Percentiles rank a stretch among this genome's conserved stretches.
Evolutionary conservation across 1,140 invertebrate species (phyloP).

Genomic region (Calephelis virginiensis): DNA sequence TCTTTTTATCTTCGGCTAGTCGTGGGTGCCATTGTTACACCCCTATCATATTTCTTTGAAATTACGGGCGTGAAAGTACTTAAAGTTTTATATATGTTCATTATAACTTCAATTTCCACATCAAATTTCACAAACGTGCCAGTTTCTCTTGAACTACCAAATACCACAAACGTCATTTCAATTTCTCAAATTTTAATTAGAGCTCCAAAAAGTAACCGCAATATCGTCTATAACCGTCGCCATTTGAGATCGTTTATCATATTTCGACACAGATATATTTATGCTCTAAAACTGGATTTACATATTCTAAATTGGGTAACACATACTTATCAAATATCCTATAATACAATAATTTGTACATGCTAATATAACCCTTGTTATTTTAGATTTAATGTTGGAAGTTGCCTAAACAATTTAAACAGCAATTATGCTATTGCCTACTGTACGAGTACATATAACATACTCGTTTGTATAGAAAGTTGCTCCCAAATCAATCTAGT

Average conservation of each 20-base stretch:
- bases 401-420: neutral
- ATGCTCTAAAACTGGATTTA: constrained; percentile 11
- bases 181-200: constrained; percentile 5
- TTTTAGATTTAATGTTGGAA: neutral
- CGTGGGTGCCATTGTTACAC: no score
- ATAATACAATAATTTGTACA: neutral
- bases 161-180: neutral
- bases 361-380: constrained; percentile 5
- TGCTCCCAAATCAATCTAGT: constrained; percentile 61
- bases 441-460: constrained; percentile 36
- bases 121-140: no score
- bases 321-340: neutral
- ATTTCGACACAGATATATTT: neutral
- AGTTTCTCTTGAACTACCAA: no score
- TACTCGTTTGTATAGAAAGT: constrained; percentile 60
- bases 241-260: constrained; percentile 10
- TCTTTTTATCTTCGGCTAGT: no score
- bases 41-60: no score
- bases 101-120: no score
- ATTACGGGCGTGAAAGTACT: no score
- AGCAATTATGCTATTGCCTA: neutral
- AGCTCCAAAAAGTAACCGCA: neutral
- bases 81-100: no score
- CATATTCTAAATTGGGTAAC: constrained; percentile 16
- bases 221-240: constrained; percentile 4